phyloP scores from a whole-genome alignment of 2,797 vertebrate species.

The Rhinatrema bivittatum region DNA sequence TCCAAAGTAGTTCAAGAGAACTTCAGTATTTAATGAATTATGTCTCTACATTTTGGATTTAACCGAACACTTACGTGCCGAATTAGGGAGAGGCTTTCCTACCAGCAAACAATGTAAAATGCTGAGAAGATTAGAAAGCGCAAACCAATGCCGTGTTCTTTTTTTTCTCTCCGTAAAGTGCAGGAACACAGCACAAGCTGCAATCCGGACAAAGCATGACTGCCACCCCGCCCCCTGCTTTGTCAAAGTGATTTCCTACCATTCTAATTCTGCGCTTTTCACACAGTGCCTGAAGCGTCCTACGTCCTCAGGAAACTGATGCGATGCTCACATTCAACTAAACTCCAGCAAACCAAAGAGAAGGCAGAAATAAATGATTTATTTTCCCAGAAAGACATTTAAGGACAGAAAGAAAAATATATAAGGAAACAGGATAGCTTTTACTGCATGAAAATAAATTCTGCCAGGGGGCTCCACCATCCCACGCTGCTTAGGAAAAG shows the following conservation, averaged over 20 bases:
- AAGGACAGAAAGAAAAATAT: too few relatives aligned
- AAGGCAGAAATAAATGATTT: conserved; percentile 47
- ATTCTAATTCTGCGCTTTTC: conserved; percentile 33
- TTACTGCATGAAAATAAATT: too few relatives aligned
- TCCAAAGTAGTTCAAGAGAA: conserved; percentile 39
- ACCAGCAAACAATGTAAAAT: conserved; percentile 9
- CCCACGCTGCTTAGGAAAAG: too few relatives aligned
- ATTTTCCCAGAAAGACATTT: too few relatives aligned
- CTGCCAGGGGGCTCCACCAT: too few relatives aligned
- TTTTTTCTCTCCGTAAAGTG: conserved; percentile 7
- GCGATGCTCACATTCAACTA: conserved; percentile 43
- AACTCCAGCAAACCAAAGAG: conserved; percentile 46
- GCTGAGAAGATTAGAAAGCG: too few relatives aligned
- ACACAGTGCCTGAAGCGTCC: conserved; percentile 39
- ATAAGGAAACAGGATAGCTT: too few relatives aligned
- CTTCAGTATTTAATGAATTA: conserved; percentile 3
- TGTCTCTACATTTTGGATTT: neutral
- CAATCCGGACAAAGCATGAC: too few relatives aligned
- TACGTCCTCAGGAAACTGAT: conserved; percentile 51
- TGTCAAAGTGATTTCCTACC: conserved; percentile 43
- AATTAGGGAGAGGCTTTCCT: conserved; percentile 2
- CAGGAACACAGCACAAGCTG: neutral
- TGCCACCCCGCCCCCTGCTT: conserved; percentile 28
- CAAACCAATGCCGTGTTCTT: too few relatives aligned
- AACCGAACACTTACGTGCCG: conserved; percentile 2